Conservation (phyloP, 2,888 invertebrate species). For the Trissonchulus latispiculum region DNA sequence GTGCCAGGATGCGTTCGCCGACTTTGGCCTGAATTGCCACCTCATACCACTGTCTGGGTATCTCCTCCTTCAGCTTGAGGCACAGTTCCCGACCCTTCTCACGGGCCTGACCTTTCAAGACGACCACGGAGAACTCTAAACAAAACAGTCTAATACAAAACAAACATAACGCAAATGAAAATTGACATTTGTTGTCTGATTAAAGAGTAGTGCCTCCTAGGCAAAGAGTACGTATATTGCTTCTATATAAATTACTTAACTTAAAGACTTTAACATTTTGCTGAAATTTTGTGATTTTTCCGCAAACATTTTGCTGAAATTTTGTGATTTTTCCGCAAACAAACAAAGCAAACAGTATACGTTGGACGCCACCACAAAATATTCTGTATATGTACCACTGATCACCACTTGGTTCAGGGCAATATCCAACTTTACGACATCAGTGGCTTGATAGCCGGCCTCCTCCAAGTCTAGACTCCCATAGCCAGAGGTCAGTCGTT, state of each 20-base stretch:
- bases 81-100: conserved; percentile 60
- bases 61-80: conserved; percentile 64
- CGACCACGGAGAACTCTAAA: conserved; percentile 9
- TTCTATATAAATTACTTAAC: too few relatives aligned
- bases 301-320: too few relatives aligned
- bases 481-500: conserved; percentile 81
- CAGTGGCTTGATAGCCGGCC: conserved; percentile 63
- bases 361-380: not conserved
- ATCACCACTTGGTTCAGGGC: conserved; percentile 64
- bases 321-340: too few relatives aligned
- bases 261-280: too few relatives aligned
- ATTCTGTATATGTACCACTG: not conserved
- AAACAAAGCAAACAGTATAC: too few relatives aligned
- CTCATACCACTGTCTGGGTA: conserved; percentile 72
- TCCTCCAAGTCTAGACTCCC: conserved; percentile 88
- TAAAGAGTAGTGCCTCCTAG: too few relatives aligned
- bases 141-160: too few relatives aligned
- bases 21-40: conserved; percentile 76
- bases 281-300: too few relatives aligned
- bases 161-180: too few relatives aligned
- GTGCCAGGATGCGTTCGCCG: conserved; percentile 64
- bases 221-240: too few relatives aligned
- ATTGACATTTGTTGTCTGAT: too few relatives aligned
- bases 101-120: not conserved
- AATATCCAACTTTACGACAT: conserved; percentile 68